Conservation (phyloP, 2,113 vertebrate genomes). For the Dicaeum eximium region DNA sequence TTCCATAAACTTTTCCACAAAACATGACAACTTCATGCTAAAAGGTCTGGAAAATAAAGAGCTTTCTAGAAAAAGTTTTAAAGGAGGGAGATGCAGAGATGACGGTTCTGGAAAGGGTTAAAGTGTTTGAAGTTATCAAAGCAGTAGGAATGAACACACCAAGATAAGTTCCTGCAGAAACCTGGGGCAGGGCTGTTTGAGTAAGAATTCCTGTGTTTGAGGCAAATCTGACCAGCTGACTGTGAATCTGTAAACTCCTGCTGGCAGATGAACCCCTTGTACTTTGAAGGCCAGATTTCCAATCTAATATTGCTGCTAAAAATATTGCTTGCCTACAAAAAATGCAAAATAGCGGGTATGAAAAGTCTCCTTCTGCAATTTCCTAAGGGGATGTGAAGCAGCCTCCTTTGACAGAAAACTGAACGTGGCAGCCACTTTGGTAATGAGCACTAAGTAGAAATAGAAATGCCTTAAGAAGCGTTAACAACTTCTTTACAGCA, state of each 20-base stretch:
- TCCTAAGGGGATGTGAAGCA: neutral
- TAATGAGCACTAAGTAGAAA: neutral
- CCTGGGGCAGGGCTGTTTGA: neutral
- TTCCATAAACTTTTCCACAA: neutral
- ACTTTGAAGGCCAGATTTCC: neutral
- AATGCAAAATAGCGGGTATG: fast-evolving
- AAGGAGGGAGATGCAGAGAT: neutral
- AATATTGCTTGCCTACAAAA: neutral
- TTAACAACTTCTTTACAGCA: neutral
- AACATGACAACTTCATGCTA: neutral
- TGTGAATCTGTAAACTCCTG: neutral
- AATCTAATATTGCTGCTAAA: neutral
- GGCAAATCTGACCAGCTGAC: neutral
- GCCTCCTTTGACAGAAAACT: neutral
- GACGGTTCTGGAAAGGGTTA: neutral
- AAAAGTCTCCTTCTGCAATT: neutral
- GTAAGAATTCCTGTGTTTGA: neutral
- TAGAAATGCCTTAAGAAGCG: neutral
- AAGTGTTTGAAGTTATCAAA: neutral
- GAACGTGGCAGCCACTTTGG: neutral
- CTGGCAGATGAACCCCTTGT: neutral
- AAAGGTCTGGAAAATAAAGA: neutral
- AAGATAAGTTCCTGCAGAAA: neutral
- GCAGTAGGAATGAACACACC: neutral
- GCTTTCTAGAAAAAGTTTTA: neutral